Conservation (phyloP, 2,113 vertebrate genomes). For the Prionailurus viverrinus region DNA sequence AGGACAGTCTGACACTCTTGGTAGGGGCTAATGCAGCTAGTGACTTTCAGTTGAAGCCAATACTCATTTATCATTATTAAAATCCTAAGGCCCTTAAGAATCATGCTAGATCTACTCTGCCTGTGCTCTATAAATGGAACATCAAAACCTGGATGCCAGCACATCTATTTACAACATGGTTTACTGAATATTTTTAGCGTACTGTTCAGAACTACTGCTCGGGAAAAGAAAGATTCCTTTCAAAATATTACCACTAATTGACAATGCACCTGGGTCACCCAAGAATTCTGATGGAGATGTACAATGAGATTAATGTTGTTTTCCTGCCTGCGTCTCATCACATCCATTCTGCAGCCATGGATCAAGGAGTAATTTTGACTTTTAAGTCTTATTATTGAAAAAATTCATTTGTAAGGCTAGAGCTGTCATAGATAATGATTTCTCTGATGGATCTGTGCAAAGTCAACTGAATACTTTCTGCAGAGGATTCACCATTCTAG, state of each 20-base stretch:
- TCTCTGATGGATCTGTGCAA: neutral
- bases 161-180: neutral
- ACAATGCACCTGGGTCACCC: neutral
- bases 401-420: neutral
- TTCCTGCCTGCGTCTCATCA: neutral
- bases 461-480: neutral
- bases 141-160: neutral
- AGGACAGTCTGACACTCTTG: neutral
- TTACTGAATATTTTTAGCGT: neutral
- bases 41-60: neutral
- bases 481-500: neutral
- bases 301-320: neutral
- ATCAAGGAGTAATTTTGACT: neutral
- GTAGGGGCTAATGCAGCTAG: neutral
- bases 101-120: neutral
- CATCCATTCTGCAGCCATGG: neutral
- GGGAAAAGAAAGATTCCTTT: neutral
- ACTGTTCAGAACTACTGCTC: neutral
- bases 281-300: neutral
- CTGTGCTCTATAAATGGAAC: neutral
- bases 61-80: neutral
- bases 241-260: neutral
- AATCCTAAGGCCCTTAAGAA: neutral
- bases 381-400: neutral
- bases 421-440: neutral